Evolutionary conservation across 2,888 invertebrate genomes (phyloP).

Genomic region (Xestia ashworthii): DNA sequence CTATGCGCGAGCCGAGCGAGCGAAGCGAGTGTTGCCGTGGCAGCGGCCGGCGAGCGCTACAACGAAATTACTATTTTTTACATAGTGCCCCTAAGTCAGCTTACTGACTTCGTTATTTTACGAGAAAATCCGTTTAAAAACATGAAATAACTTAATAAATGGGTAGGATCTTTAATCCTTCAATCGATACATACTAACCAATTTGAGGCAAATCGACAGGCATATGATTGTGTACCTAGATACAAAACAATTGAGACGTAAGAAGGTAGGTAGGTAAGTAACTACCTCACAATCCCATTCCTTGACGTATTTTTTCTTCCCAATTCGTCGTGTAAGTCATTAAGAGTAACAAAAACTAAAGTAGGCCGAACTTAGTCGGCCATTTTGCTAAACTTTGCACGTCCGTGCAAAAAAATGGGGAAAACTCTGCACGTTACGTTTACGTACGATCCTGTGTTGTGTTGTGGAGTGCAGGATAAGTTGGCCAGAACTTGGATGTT

Average conservation of each 20-base stretch:
- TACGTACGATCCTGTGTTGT: conserved; percentile 35
- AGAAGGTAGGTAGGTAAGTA: not conserved
- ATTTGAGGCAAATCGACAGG: conserved; percentile 21
- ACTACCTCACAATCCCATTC: conserved; percentile 24
- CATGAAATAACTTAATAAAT: not conserved
- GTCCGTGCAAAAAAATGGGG: conserved; percentile 58
- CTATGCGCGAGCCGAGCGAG: too few relatives aligned
- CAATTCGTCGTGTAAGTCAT: conserved; percentile 55
- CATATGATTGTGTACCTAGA: not conserved
- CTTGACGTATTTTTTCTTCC: conserved; percentile 50
- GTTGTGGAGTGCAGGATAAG: conserved; percentile 34
- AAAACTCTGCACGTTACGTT: conserved; percentile 49
- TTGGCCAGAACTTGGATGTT: conserved; percentile 18
- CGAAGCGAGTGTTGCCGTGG: too few relatives aligned
- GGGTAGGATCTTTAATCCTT: too few relatives aligned
- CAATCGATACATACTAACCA: conserved; percentile 1
- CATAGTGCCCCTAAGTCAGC: too few relatives aligned
- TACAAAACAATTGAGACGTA: conserved; percentile 19
- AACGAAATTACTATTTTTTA: too few relatives aligned
- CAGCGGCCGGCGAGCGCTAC: too few relatives aligned
- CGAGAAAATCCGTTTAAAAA: not conserved
- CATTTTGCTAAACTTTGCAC: conserved; percentile 59
- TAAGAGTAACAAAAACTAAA: conserved; percentile 64
- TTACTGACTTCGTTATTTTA: too few relatives aligned
- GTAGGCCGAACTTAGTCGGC: conserved; percentile 55